Evolutionary conservation across 2,888 invertebrate species (phyloP), one percentile per base, ranked within the genome.

Genomic region (Campoplex capitator): DNA sequence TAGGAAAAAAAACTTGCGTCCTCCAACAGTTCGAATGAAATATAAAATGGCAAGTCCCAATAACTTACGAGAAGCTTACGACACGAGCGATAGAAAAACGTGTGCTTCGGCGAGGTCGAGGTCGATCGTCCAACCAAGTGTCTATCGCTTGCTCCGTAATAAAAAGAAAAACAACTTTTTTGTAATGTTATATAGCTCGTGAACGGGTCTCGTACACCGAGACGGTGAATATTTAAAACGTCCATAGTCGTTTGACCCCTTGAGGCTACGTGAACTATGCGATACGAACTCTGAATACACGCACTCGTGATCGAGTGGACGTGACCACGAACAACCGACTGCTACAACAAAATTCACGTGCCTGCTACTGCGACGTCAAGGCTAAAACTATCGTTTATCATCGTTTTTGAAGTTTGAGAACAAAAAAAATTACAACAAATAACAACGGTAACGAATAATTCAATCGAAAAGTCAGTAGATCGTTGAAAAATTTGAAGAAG

Each of bases 201-300:
- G 23, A 32, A 28, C 4, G 80, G 28, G 23, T 35, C 56, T 38
- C 18, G 48, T 54, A 62, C 56, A 23, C 65, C 68, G 70, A 67
- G 38, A 54, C 79, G 48, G 76, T 86, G 79, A 86, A 86, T 83
- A 86, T 86, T 86, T 86, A 16, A 86, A 71, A 65, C 32, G 74
- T 35, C 54, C 78, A 42, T 70, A 56, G 75, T 68, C 75, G 75
- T 86, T 74, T 71, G 65, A 70, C 62, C 76, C 42, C n/a, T 7
- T 62, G 54, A 16, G 62, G 62, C 48, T 74, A 58, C 80, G 67
- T 32, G 38, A 45, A 67, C 48, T 42, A 45, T 65, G n/a, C n/a
- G 71, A 56, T 81, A 16, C 54, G 13, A 67, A 67, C 42, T 45
- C n/a, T 3, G 23, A 74, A 81, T 13, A 45, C 28, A 75, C 65